Evolutionary conservation across 2,888 invertebrate genomes (phyloP).

Genomic region (Tetranychus truncatus): DNA sequence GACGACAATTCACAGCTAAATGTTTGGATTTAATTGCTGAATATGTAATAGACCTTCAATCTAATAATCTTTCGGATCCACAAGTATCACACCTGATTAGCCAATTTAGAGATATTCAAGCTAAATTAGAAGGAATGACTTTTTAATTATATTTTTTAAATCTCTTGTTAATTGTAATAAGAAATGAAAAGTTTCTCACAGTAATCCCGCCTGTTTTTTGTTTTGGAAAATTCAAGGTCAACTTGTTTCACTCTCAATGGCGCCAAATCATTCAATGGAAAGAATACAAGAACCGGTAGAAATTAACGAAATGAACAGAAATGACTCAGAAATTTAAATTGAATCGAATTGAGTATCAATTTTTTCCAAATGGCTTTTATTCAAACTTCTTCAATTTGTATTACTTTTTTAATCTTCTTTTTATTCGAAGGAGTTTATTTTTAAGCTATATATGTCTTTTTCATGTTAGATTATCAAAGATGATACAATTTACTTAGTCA

Average conservation of each 20-base stretch:
- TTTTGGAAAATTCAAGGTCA: not conserved
- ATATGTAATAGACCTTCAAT: constrained; percentile 55
- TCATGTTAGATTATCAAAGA: constrained; percentile 13
- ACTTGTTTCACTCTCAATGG: not conserved
- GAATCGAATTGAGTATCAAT: not conserved
- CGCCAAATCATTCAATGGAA: not conserved
- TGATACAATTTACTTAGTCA: not conserved
- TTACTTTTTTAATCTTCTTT: constrained; percentile 14
- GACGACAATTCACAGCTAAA: constrained; percentile 47
- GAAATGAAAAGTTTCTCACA: no score
- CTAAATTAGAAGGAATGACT: constrained; percentile 34
- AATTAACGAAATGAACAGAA: not conserved
- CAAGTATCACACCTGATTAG: constrained; percentile 35
- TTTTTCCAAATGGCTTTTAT: not conserved
- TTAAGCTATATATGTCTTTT: constrained; percentile 17
- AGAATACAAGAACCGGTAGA: not conserved
- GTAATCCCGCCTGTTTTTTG: not conserved
- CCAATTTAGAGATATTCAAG: constrained; percentile 42
- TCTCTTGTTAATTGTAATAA: not conserved
- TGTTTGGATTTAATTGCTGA: constrained; percentile 55
- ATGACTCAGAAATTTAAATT: not conserved
- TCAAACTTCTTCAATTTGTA: constrained; percentile 9
- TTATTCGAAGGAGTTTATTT: constrained; percentile 15
- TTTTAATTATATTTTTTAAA: constrained; percentile 4
- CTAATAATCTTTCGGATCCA: constrained; percentile 32